phyloP scores from a whole-genome alignment of 2,113 vertebrate genomes.

The Rousettus leschenaultii region DNA sequence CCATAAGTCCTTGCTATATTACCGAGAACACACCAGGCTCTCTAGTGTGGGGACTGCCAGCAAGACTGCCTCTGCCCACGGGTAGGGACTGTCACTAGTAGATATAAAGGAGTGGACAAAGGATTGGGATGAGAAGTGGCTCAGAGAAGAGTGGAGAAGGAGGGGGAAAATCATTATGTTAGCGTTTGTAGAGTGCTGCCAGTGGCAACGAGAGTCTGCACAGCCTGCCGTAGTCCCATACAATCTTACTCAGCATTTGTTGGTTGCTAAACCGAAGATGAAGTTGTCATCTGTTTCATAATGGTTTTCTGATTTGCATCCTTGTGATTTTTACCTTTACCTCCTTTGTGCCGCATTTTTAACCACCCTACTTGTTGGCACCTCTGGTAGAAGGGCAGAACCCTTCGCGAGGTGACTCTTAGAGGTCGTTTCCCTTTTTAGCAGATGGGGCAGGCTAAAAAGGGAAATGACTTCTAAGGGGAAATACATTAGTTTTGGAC shows the following conservation, averaged over 20 bases:
- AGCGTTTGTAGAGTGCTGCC: neutral
- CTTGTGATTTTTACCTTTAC: neutral
- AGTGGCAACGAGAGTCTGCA: accelerated
- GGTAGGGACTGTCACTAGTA: neutral
- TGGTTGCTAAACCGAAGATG: neutral
- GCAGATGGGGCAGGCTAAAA: neutral
- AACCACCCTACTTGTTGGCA: neutral
- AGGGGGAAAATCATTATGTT: too few species aligned
- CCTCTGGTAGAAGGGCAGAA: neutral
- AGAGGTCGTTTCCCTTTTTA: neutral
- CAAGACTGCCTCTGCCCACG: neutral
- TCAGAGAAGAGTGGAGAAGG: neutral
- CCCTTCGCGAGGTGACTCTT: accelerated
- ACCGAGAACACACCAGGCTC: neutral
- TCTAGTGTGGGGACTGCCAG: neutral
- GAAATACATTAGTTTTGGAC: neutral
- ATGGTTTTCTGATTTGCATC: neutral
- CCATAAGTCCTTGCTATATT: neutral
- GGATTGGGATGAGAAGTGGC: too few species aligned
- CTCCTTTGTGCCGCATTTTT: neutral
- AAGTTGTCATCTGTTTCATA: neutral
- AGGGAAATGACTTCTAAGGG: too few species aligned
- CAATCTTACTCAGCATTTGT: neutral
- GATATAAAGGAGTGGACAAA: neutral
- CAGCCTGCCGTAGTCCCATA: neutral